A percentile compares a stretch with the other conserved stretches of the same genome.
Conservation (phyloP, 2,888 invertebrate genomes). For the Scaptomyza caliginosa region DNA sequence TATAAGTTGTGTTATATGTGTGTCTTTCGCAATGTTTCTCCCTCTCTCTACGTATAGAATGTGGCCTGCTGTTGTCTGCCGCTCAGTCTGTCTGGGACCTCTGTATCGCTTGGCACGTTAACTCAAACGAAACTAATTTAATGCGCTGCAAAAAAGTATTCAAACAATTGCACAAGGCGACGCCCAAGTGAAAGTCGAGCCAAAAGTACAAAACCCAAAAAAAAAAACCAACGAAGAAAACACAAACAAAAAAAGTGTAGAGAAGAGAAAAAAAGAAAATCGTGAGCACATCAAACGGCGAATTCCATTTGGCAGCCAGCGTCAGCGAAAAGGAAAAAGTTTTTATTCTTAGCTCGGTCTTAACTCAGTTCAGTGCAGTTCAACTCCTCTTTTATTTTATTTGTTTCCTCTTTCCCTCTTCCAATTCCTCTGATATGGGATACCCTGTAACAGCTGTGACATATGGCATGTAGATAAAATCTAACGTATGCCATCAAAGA, state of each 20-base stretch:
- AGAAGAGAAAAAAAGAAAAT: constrained; percentile 21
- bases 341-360: constrained; percentile 39
- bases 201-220: constrained; percentile 13
- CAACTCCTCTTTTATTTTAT: constrained; percentile 22
- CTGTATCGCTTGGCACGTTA: constrained; percentile 69
- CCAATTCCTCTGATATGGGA: not conserved
- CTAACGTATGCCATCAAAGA: not conserved
- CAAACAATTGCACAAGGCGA: constrained; percentile 80
- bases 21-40: constrained; percentile 34
- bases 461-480: not conserved
- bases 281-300: constrained; percentile 75
- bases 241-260: constrained; percentile 12
- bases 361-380: constrained; percentile 23
- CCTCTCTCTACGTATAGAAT: constrained; percentile 38
- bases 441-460: constrained; percentile 17
- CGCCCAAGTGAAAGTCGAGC: constrained; percentile 70
- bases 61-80: constrained; percentile 19
- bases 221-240: not conserved
- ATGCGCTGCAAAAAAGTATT: constrained; percentile 78
- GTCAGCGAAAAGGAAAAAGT: constrained; percentile 69
- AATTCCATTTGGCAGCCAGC: constrained; percentile 75
- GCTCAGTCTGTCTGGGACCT: constrained; percentile 25
- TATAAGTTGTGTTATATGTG: constrained; percentile 68
- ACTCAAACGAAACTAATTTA: constrained; percentile 82
- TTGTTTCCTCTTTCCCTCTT: constrained; percentile 2